These are phyloP conservation scores for Troides helena DNA, from an alignment of 2,888 invertebrate genomes.

Conservation along the genomic window DNA sequence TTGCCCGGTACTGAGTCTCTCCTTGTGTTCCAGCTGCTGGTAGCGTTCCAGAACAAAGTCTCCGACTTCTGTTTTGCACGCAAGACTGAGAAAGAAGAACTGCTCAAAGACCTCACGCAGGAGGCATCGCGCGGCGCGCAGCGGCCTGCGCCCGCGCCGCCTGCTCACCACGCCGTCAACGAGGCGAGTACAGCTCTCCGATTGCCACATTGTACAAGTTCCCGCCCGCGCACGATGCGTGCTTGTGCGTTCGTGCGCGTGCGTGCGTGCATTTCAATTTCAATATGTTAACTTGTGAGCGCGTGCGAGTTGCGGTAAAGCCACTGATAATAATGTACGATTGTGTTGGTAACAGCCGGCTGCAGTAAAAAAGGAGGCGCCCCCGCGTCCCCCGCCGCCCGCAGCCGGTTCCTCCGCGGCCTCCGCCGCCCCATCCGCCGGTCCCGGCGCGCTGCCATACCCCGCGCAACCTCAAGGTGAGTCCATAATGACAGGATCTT, in stretches of 20 bases:
- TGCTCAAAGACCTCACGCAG: constrained; percentile 95
- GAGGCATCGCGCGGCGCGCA: constrained; percentile 84
- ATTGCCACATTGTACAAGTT: constrained; percentile 32
- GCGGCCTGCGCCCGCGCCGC: constrained; percentile 63
- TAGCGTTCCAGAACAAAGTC: constrained; percentile 98
- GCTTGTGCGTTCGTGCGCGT: too few relatives aligned
- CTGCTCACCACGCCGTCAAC: constrained; percentile 41
- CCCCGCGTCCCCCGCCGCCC: constrained; percentile 60
- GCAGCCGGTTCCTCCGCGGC: constrained; percentile 42
- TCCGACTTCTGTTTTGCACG: constrained; percentile 99
- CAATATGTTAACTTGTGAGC: too few relatives aligned
- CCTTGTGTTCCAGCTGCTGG: constrained; percentile 83
- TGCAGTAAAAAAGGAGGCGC: constrained; percentile 49
- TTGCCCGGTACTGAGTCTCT: too few relatives aligned
- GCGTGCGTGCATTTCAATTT: too few relatives aligned
- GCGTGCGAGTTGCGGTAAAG: too few relatives aligned
- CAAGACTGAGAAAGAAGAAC: constrained; percentile 99
- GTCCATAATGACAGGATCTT: not conserved
- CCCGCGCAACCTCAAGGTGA: constrained; percentile 84
- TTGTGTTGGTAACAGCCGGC: constrained; percentile 41
- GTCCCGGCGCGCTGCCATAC: constrained; percentile 82
- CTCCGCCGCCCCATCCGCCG: constrained; percentile 50
- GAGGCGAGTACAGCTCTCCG: constrained; percentile 59
- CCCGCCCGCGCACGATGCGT: too few relatives aligned
- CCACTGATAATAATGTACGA: too few relatives aligned